Percentiles rank a stretch among this genome's conserved stretches.
Conservation (phyloP, 2,113 vertebrate genomes). For the Ciconia maguari region DNA sequence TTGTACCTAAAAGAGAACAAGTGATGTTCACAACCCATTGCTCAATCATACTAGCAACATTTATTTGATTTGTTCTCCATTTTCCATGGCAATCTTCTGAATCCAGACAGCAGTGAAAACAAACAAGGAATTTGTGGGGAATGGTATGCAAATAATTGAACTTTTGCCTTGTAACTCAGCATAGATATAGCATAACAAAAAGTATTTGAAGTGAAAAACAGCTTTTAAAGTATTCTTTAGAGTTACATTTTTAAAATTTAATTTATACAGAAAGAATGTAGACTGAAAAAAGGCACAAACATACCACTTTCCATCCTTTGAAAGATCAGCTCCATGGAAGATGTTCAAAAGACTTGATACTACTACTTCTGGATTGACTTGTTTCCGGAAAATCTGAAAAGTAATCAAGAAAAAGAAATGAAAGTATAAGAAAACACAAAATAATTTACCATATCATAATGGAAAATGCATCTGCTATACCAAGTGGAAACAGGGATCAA, state of each 20-base stretch:
- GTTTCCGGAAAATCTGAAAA: conserved; percentile 72
- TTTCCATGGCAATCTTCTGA: background rate
- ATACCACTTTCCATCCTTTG: conserved; percentile 79
- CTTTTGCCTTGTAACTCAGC: background rate
- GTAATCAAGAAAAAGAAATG: background rate
- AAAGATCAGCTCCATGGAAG: conserved; percentile 78
- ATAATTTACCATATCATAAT: background rate
- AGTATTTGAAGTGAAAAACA: background rate
- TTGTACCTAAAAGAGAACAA: conserved; percentile 75
- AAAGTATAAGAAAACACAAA: background rate
- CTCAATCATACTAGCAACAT: background rate
- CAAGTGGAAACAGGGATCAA: background rate
- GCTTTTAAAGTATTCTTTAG: background rate
- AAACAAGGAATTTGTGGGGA: background rate
- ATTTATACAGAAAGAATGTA: background rate
- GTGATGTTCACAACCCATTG: background rate
- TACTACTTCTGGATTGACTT: conserved; percentile 73
- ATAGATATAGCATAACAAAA: background rate
- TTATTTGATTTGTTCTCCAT: background rate
- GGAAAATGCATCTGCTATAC: background rate
- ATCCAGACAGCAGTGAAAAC: background rate
- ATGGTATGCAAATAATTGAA: background rate
- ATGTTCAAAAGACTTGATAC: conserved; percentile 79
- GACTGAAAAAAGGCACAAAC: background rate
- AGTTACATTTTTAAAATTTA: background rate